Evolutionary conservation across 2,797 vertebrate species (phyloP), one percentile per base, ranked within the genome.

Genomic region (Ceyx erithaca): DNA sequence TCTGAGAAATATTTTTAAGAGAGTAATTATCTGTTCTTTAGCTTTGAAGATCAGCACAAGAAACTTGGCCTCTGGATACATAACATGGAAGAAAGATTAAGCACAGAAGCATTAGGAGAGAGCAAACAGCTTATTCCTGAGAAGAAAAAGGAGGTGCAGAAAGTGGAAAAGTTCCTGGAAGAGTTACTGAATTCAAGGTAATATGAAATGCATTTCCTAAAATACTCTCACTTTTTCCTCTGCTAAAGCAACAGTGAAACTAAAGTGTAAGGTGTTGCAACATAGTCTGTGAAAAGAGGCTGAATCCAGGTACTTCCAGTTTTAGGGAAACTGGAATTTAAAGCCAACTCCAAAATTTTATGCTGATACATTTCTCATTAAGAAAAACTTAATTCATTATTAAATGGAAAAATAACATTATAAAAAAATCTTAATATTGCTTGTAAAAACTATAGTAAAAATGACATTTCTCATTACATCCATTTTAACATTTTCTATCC

Each of bases 161-260:
- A 98, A 89, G 98, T 99, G 57, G 99, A 99, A 96, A 98, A 98
- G 95, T 99, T 99, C 94, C 98, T 99, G 66, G 98, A 99, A 93
- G 99, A 99, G 90, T 96, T 99, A 46, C 97, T 99, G 75, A 98
- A 98, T 95, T 98, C 99, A 95, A 99, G 99, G 99, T 99, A 96
- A 72, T 73, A 22, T 79, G 64, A 81, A 58, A 83, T 37, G 17
- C 14, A 11, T 79, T 96, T 90, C 35, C 45, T 77, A 59, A 81
- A 67, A 46, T 89, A 17, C 9, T 82, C 23, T 71, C 1, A 12
- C 10, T 57, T 71, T 82, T 83, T 72, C 7, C 16, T 78, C 41
- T 84, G 7, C 28, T 87, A 82, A 43, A 43, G 30, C 40, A 82
- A 35, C 19, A 52, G 4, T 72, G 51, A 92, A 84, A 72, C 33